Conservation (phyloP, 1,140 invertebrate species). For the Bombus superbus region DNA sequence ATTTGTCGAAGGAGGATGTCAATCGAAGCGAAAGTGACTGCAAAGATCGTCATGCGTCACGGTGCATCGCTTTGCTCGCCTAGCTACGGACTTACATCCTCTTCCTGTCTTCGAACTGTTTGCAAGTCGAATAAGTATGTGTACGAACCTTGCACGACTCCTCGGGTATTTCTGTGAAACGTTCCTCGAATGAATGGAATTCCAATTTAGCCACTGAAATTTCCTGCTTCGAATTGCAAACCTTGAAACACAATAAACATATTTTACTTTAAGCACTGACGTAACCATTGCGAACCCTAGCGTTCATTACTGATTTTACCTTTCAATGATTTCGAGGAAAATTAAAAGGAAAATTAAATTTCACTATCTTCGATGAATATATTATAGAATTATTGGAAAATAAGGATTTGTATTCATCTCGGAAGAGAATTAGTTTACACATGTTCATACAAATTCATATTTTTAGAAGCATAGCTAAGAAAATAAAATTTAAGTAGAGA, state of each 20-base stretch:
- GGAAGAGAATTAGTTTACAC: too few relatives aligned
- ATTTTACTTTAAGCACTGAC: neutral
- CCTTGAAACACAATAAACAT: neutral
- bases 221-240: neutral
- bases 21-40: slow-evolving; percentile 59
- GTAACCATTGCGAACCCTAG: too few relatives aligned
- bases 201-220: neutral
- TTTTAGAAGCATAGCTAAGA: too few relatives aligned
- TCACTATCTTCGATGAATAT: too few relatives aligned
- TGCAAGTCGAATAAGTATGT: slow-evolving; percentile 4
- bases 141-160: neutral
- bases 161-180: neutral
- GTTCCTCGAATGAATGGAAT: slow-evolving; percentile 16
- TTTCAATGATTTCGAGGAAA: too few relatives aligned
- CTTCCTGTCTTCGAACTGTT: slow-evolving; percentile 50
- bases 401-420: too few relatives aligned
- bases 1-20: slow-evolving; percentile 20
- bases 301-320: too few relatives aligned
- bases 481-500: too few relatives aligned
- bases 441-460: too few relatives aligned
- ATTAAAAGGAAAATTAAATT: too few relatives aligned
- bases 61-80: slow-evolving; percentile 56
- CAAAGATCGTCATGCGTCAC: slow-evolving; percentile 39
- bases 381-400: too few relatives aligned
- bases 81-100: slow-evolving; percentile 36